A percentile compares a stretch with the other conserved stretches of the same genome.
Conservation (phyloP, 2,797 vertebrate genomes). For the Sebastes oblongus region DNA sequence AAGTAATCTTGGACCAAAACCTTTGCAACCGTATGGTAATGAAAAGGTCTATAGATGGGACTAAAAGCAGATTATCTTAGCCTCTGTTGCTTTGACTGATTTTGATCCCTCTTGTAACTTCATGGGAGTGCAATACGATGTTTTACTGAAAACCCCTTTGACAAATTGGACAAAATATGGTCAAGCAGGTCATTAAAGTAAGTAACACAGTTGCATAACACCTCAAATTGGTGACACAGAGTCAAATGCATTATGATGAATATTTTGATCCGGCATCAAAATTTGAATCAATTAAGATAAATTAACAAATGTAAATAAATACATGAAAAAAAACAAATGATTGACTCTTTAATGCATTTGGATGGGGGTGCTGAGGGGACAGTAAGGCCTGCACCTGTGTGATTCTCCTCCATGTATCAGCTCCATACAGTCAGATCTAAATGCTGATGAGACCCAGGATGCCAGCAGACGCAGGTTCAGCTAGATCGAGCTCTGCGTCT, state of each 20-base stretch:
- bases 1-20: too few relatives aligned
- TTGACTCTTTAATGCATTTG: slow-evolving; percentile 4
- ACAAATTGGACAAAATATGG: neutral
- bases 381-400: slow-evolving; percentile 43
- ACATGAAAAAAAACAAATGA: slow-evolving; percentile 6
- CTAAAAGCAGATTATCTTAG: neutral
- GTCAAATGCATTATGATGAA: slow-evolving; percentile 14
- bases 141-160: neutral
- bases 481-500: slow-evolving; percentile 94
- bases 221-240: slow-evolving; percentile 5
- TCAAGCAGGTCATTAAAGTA: neutral
- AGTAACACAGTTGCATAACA: slow-evolving; percentile 30
- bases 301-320: slow-evolving; percentile 45
- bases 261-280: slow-evolving; percentile 1
- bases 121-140: neutral
- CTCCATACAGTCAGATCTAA: slow-evolving; percentile 13
- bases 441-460: neutral
- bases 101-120: neutral
- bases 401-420: slow-evolving; percentile 2
- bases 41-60: neutral
- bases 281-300: slow-evolving; percentile 16
- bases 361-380: slow-evolving; percentile 27
- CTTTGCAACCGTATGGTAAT: too few relatives aligned
- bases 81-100: neutral
- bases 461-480: slow-evolving; percentile 25